Conservation (phyloP, 2,888 invertebrate species). For the Eilema caniola region DNA sequence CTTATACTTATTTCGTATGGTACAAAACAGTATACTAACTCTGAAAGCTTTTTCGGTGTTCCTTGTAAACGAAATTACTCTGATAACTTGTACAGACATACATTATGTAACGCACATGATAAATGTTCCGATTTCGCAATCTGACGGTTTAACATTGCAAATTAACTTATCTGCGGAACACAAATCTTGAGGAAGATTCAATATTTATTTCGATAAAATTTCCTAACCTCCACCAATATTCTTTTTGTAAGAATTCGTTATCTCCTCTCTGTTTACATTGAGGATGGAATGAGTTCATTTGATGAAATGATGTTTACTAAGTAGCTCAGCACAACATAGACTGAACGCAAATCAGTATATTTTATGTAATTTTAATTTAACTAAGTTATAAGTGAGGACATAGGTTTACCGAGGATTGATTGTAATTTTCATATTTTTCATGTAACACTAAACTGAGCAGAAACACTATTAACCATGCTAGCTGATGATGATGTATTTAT, state of each 20-base stretch:
- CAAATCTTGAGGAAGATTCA: not conserved
- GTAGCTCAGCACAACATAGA: not conserved
- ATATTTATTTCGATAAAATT: slow-evolving; percentile 1
- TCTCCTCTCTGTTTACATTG: not conserved
- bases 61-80: slow-evolving; percentile 3
- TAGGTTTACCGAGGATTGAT: no score
- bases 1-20: no score
- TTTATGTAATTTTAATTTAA: no score
- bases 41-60: not conserved
- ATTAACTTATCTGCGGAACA: not conserved
- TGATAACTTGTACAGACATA: not conserved
- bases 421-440: no score
- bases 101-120: slow-evolving; percentile 19
- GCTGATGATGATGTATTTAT: no score
- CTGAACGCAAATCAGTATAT: not conserved
- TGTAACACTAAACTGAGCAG: no score
- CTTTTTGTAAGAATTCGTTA: not conserved
- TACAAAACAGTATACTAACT: not conserved
- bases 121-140: slow-evolving; percentile 54
- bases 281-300: not conserved
- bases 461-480: no score
- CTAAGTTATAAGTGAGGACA: no score
- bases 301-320: not conserved
- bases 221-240: not conserved
- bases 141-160: slow-evolving; percentile 2